Base-by-base conservation (phyloP, 2,888 invertebrate species). In the Epistrophella euchroma region DNA sequence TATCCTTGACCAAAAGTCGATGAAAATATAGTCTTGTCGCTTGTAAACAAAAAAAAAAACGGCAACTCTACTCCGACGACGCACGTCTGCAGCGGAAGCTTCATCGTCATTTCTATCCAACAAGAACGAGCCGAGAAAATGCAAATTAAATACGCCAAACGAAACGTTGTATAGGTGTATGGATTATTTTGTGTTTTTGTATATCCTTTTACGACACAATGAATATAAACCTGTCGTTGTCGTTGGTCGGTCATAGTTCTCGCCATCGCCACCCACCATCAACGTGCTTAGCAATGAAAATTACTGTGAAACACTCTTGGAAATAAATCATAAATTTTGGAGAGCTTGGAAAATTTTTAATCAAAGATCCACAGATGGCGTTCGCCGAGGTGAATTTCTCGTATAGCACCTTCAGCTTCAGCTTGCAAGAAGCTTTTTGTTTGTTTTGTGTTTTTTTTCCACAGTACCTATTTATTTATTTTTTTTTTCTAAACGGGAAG, bases 281-380 rank as follows among this genome's bases (percentile, higher is more conserved):
- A 40, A 37, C 37, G n/a, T 77, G 66, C 77, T 74, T 70, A 82
- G 77, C 74, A 70, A 86, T 82, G 77, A 71, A 82, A 86, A 86
- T 86, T 86, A 86, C 77, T 81, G 77, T 74, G 77, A 86, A 81
- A 81, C 85, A 77, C 81, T 86, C 77, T 56, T 62, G 50, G 77
- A 85, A 86, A 86, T 82, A 86, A 86, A 86, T 86, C 86, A 86
- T 82, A 80, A 75, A 85, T 81, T 85, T 85, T 60, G 76, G 68
- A 76, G 80, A 70, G 77, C 74, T 60, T 52, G 68, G 77, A 66
- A 78, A 70, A 86, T 82, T 86, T 86, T 86, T 86, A 86, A 86
- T 86, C 86, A 86, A 82, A 86, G 72, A 86, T 86, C 64, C 77
- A 50, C 82, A 86, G 86, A 82, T 82, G 86, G 52, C 52, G n/a